A percentile compares a stretch with the other conserved stretches of the same genome.
Conservation (phyloP, 2,888 invertebrate species). For the Acleris sparsana region DNA sequence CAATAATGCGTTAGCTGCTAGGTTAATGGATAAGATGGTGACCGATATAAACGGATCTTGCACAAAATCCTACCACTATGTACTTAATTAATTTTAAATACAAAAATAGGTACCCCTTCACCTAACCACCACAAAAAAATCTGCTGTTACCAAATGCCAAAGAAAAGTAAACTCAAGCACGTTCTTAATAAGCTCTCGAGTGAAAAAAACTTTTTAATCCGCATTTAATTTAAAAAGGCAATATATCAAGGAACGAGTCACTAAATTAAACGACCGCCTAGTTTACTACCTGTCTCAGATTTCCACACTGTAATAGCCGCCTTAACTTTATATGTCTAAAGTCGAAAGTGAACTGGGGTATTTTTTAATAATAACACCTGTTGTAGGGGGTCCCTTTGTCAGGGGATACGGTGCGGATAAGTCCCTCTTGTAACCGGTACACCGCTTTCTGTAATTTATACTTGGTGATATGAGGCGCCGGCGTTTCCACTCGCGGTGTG, state of each 20-base stretch:
- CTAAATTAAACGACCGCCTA: conserved; percentile 30
- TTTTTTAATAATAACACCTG: conserved; percentile 35
- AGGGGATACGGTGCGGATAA: conserved; percentile 20
- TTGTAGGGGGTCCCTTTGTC: conserved; percentile 35
- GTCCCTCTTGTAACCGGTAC: conserved; percentile 33
- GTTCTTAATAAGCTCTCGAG: conserved; percentile 2
- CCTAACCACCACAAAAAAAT: not conserved
- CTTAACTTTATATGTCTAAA: not conserved
- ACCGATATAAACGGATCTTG: too few species aligned
- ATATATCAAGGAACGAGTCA: conserved; percentile 25
- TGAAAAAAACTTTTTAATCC: conserved; percentile 30
- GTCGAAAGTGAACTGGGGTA: conserved; percentile 2
- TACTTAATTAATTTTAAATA: too few species aligned
- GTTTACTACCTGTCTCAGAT: conserved; percentile 12
- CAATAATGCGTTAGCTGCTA: too few species aligned
- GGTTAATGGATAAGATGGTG: too few species aligned
- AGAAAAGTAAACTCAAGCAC: conserved; percentile 10
- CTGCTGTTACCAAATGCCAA: not conserved
- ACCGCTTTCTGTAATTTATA: conserved; percentile 35
- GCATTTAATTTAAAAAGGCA: conserved; percentile 33
- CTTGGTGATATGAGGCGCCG: conserved; percentile 25
- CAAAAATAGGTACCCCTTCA: too few species aligned
- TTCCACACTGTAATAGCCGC: conserved; percentile 8
- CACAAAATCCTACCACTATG: too few species aligned
- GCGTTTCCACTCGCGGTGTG: conserved; percentile 21